Conservation (phyloP, 1,140 invertebrate species). For the Heliconius nattereri region DNA sequence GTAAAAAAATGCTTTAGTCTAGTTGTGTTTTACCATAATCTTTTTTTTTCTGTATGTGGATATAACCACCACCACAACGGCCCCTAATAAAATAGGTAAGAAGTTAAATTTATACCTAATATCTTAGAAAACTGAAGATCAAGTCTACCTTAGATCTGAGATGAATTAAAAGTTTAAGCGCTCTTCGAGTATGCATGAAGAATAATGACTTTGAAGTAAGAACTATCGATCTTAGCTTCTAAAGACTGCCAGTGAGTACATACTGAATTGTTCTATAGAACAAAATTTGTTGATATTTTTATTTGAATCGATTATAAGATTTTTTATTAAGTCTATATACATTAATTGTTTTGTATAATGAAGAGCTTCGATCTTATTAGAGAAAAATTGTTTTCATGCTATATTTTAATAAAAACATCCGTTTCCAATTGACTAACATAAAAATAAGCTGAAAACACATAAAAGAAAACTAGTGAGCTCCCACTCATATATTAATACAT, state of each 20-base stretch:
- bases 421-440: no score
- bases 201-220: slow-evolving; percentile 5
- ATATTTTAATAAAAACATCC: no score
- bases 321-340: no score
- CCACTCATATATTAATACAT: slow-evolving; percentile 1
- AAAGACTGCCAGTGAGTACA: not conserved
- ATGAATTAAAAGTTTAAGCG: not conserved
- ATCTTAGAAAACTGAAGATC: not conserved
- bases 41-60: no score
- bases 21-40: no score
- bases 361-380: no score
- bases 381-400: no score
- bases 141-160: not conserved
- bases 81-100: not conserved
- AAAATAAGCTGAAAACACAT: not conserved
- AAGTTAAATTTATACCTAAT: not conserved
- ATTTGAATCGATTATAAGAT: not conserved
- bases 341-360: no score
- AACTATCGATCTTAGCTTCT: not conserved
- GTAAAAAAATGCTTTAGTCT: no score
- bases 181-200: slow-evolving; percentile 12
- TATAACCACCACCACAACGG: no score
- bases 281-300: not conserved
- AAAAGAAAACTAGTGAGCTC: not conserved
- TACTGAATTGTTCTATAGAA: not conserved